Evolutionary conservation across 1,140 invertebrate genomes (phyloP).

Genomic region (Aphaenogaster rudis): DNA sequence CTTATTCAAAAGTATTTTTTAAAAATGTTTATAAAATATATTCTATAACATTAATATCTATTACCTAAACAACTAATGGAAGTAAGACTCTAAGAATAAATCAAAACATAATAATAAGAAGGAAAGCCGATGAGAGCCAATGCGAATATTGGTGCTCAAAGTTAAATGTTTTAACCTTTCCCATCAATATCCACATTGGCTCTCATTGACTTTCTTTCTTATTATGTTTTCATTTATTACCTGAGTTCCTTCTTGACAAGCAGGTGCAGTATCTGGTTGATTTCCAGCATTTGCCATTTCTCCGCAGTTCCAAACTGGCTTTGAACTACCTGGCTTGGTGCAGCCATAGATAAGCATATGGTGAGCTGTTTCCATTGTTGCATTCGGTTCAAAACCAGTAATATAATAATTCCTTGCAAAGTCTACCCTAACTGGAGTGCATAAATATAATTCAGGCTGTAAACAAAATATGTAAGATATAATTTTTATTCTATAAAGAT

Average conservation of each 20-base stretch:
- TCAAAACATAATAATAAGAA: no score
- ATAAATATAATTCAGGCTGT: slow-evolving; percentile 94
- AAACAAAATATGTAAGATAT: slow-evolving; percentile 77
- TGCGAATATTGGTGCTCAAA: no score
- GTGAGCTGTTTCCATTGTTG: slow-evolving; percentile 96
- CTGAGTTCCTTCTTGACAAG: slow-evolving; percentile 91
- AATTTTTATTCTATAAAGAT: neutral
- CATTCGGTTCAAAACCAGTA: slow-evolving; percentile 97
- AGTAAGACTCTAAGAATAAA: no score
- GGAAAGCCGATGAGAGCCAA: no score
- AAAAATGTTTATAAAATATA: neutral
- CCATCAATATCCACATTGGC: no score
- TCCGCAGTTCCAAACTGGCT: slow-evolving; percentile 96
- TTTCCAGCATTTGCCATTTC: slow-evolving; percentile 92
- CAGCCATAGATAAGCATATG: slow-evolving; percentile 99
- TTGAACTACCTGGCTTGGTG: slow-evolving; percentile 92
- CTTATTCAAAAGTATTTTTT: neutral
- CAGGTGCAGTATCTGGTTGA: slow-evolving; percentile 88
- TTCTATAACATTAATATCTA: slow-evolving; percentile 42
- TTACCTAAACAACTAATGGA: slow-evolving; percentile 86
- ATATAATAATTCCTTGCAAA: slow-evolving; percentile 91
- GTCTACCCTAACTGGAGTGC: slow-evolving; percentile 93
- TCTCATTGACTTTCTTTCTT: no score
- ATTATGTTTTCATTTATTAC: slow-evolving; percentile 82
- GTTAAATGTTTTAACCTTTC: no score